These are phyloP conservation scores for Philaethria dido DNA, from an alignment of 2,888 invertebrate genomes.

Conservation along the genomic window DNA sequence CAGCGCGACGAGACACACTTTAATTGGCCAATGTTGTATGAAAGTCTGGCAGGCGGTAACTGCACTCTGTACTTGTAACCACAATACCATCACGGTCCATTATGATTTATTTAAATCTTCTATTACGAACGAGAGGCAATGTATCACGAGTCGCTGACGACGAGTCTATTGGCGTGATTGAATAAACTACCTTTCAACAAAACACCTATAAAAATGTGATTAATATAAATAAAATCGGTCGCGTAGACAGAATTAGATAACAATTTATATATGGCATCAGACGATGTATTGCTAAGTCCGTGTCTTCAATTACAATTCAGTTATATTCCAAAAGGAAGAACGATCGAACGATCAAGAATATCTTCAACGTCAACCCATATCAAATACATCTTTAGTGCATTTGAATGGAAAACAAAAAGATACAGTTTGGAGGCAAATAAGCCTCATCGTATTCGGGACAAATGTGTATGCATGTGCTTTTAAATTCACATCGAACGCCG, in stretches of 20 bases:
- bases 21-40: conserved; percentile 55
- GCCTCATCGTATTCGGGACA: conserved; percentile 51
- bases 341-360: conserved; percentile 50
- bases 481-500: conserved; percentile 55
- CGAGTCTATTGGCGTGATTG: conserved; percentile 50
- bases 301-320: conserved; percentile 61
- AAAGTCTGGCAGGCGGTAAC: conserved; percentile 46
- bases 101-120: conserved; percentile 66
- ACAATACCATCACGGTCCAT: conserved; percentile 55
- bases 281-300: conserved; percentile 50
- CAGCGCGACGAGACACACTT: conserved; percentile 45
- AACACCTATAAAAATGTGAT: conserved; percentile 51
- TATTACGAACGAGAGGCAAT: conserved; percentile 60
- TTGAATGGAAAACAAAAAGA: conserved; percentile 52
- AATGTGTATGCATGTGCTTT: conserved; percentile 57
- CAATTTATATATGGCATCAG: conserved; percentile 50
- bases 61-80: conserved; percentile 47
- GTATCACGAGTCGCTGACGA: conserved; percentile 57
- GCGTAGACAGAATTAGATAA: conserved; percentile 46
- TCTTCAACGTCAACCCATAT: conserved; percentile 67
- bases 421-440: conserved; percentile 11
- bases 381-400: conserved; percentile 57
- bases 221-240: conserved; percentile 55
- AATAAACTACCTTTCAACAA: conserved; percentile 58
- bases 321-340: conserved; percentile 59